Conservation (phyloP, 1,140 invertebrate genomes). For the Eubasilissa regina region DNA sequence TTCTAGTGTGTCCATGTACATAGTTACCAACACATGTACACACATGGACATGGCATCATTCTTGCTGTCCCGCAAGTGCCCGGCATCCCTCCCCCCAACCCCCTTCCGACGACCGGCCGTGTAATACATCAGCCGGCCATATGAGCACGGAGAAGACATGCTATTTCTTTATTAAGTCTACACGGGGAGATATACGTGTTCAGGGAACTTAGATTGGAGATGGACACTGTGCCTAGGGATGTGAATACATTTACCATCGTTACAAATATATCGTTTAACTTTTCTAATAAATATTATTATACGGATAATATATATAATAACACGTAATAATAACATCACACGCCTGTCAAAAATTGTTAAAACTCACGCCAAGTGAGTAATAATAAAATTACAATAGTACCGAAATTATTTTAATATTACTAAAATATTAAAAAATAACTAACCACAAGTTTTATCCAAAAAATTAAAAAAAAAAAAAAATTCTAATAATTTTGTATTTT, state of each 20-base stretch:
- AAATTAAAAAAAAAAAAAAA: too few relatives aligned
- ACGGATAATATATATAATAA: too few relatives aligned
- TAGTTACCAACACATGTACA: neutral
- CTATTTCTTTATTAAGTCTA: conserved; percentile 58
- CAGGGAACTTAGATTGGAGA: conserved; percentile 42
- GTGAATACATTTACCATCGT: neutral
- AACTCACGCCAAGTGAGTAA: too few relatives aligned
- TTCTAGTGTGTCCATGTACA: neutral
- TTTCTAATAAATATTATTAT: too few relatives aligned
- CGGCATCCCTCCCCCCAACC: neutral
- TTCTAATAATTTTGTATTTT: too few relatives aligned
- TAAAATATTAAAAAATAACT: too few relatives aligned
- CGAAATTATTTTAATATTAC: too few relatives aligned
- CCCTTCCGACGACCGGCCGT: too few relatives aligned
- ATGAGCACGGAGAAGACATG: conserved; percentile 35
- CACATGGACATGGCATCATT: neutral
- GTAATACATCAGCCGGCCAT: conserved; percentile 41
- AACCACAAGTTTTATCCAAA: too few relatives aligned
- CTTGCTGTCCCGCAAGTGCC: neutral
- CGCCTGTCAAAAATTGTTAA: too few relatives aligned
- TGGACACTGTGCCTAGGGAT: conserved; percentile 31
- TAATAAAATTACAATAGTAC: too few relatives aligned
- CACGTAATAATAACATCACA: too few relatives aligned
- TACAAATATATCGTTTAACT: neutral
- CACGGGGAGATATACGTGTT: conserved; percentile 54